Percentiles rank a stretch among this genome's conserved stretches.
Conservation (phyloP, 2,797 vertebrate species). For the Dicrostonyx torquatus region DNA sequence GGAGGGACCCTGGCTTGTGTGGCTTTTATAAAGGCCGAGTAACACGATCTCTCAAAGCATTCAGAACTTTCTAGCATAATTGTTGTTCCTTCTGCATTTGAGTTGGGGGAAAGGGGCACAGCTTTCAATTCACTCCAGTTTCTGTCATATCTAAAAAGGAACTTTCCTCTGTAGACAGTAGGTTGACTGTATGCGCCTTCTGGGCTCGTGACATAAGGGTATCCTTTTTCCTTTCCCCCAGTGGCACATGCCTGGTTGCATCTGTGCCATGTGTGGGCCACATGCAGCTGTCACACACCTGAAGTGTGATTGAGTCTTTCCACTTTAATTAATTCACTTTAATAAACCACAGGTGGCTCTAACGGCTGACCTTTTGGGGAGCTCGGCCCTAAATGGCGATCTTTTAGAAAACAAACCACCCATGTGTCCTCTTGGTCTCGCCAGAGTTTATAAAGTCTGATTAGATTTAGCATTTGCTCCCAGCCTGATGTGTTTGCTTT, state of each 20-base stretch:
- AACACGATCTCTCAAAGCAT: background rate
- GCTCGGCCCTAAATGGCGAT: background rate
- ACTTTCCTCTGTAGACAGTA: background rate
- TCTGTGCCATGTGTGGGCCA: rapidly evolving
- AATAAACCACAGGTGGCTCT: background rate
- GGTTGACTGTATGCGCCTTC: background rate
- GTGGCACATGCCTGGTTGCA: rapidly evolving
- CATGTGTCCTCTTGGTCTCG: too few species aligned
- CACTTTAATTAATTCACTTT: background rate
- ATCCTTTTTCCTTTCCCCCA: background rate
- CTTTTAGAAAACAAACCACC: background rate
- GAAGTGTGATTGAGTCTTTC: background rate
- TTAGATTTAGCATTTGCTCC: background rate
- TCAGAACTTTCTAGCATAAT: background rate
- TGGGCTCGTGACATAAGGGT: background rate
- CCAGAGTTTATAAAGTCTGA: background rate
- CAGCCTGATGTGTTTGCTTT: background rate
- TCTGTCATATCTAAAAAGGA: background rate
- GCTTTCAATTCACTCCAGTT: background rate
- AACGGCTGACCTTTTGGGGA: background rate
- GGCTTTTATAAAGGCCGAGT: background rate
- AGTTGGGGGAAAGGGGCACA: background rate
- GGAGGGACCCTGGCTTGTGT: too few species aligned
- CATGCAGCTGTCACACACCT: background rate
- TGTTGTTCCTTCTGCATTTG: background rate